Evolutionary conservation across 2,797 vertebrate genomes (phyloP).

Genomic region (Orientallactaga sibirica): DNA sequence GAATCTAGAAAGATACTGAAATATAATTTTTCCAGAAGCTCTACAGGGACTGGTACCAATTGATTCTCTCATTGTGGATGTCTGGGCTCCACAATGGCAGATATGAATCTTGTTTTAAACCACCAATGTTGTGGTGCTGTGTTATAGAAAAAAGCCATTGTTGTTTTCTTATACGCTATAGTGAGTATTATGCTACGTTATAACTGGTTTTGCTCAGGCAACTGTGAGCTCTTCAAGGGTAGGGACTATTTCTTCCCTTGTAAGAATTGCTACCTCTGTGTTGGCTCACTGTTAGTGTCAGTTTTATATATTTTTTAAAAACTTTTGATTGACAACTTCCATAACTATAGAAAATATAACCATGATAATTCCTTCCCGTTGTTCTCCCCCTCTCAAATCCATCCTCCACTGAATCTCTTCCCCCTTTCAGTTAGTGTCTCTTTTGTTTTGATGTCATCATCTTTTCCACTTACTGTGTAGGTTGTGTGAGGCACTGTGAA

Average conservation of each 20-base stretch:
- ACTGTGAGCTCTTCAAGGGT: neutral
- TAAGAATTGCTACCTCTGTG: neutral
- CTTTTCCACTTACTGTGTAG: no score
- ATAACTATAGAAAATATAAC: no score
- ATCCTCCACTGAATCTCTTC: no score
- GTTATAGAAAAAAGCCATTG: neutral
- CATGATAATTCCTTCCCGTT: no score
- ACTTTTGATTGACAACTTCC: neutral
- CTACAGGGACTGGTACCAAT: neutral
- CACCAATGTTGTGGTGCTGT: neutral
- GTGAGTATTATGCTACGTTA: neutral
- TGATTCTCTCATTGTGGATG: neutral
- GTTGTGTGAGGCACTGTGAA: no score
- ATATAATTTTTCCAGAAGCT: neutral
- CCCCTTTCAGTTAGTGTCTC: no score
- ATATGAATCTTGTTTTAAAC: neutral
- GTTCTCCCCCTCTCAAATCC: no score
- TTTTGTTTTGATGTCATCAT: no score
- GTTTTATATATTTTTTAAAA: neutral
- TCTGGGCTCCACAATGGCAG: neutral
- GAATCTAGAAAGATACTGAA: neutral
- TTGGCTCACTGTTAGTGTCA: neutral
- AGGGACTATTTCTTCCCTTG: neutral
- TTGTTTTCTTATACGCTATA: neutral
- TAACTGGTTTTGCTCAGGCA: neutral